Evolutionary conservation across 2,113 vertebrate species (phyloP), one percentile per base, ranked within the genome.

Genomic region (Thalassarche chlororhynchos): DNA sequence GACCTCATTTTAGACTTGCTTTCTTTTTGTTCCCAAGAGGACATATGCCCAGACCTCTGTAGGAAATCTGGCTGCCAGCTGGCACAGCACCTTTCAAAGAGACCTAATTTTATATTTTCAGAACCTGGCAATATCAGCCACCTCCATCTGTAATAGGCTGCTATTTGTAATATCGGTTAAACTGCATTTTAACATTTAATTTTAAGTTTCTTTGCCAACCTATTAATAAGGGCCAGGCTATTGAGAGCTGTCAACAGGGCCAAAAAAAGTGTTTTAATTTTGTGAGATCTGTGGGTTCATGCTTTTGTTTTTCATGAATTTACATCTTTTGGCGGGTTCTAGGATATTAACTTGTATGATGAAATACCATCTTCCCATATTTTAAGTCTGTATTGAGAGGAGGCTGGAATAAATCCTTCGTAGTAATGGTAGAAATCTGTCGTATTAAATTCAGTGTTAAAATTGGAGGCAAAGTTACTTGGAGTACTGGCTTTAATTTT

Each of bases 11-110:
- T 74, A 68, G 57, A 42, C 16, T 75, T 51, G 42, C 21, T 76
- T 77, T 62, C 61, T 72, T 55, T 44, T 52, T 85, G 26, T 80
- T 96, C 83, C 42, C n/a, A 20, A 77, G 83, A 70, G 52, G 57
- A 81, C 25, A 8, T 40, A 4, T 55, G 58, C 36, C 76, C 32
- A 84, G 49, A 88, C 32, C 29, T 93, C 34, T 49, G 14, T 42
- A 77, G 68, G 44, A 93, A 82, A 68, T 96, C 51, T 91, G 70
- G 26, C 47, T 96, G 77, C 88, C 92, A 91, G 81, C 66, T 92
- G 92, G 64, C 80, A 77, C 77, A 87, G 31, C 60, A 81, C 84
- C 75, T 93, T 91, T 96, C 21, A 52, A 24, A 86, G 72, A 60
- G 64, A 83, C 46, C n/a, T 94, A 42, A 76, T 72, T 94, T 92